Evolutionary conservation across 2,888 invertebrate species (phyloP).

Genomic region (Augiades crinisus): DNA sequence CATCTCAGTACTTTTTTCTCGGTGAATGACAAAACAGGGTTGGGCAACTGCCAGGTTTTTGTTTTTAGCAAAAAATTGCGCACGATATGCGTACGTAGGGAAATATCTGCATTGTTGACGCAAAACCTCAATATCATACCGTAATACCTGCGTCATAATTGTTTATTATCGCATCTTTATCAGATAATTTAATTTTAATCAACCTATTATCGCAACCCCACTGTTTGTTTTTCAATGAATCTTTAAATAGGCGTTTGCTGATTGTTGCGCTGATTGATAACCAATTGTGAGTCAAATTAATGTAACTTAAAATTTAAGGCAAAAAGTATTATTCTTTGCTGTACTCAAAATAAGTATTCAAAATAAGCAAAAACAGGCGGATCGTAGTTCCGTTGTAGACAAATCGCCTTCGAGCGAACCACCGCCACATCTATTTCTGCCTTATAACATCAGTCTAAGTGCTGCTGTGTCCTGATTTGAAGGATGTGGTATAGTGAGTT

Average conservation of each 20-base stretch:
- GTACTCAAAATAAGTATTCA: no score
- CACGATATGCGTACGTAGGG: slow-evolving; percentile 5
- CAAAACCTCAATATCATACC: slow-evolving; percentile 1
- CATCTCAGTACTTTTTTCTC: slow-evolving; percentile 1
- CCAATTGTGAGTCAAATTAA: no score
- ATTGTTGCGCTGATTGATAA: no score
- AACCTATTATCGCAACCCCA: background rate
- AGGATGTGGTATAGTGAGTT: no score
- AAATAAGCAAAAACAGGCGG: no score
- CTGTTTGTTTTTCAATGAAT: background rate
- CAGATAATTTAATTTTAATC: slow-evolving; percentile 8
- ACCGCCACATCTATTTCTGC: no score
- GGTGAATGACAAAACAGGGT: slow-evolving; percentile 5
- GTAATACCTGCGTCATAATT: slow-evolving; percentile 2
- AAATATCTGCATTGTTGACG: slow-evolving; percentile 25
- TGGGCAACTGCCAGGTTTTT: slow-evolving; percentile 23
- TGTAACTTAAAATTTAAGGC: no score
- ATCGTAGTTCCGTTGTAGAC: no score
- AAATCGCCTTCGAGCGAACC: no score
- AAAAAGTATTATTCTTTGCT: no score
- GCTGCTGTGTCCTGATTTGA: no score
- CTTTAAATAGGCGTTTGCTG: background rate
- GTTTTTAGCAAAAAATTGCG: slow-evolving; percentile 15
- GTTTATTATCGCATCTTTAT: background rate
- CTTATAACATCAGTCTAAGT: no score